Conservation (phyloP, 2,113 vertebrate genomes). For the Chauna torquata region DNA sequence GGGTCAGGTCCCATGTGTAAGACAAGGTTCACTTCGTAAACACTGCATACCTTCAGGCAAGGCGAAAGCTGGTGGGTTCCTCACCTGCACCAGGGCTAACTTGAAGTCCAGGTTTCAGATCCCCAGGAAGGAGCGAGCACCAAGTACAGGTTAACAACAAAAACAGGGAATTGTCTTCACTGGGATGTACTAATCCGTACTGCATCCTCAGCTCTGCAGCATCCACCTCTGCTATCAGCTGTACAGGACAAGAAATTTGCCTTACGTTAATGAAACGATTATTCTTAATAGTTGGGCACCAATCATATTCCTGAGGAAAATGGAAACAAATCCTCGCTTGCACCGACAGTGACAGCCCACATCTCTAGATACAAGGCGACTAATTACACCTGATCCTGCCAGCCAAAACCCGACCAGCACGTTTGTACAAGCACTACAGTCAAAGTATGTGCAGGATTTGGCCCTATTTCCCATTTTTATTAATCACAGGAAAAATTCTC, state of each 20-base stretch:
- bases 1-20: too few relatives aligned
- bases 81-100: neutral
- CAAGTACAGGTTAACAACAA: rapidly evolving
- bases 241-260: neutral
- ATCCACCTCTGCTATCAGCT: neutral
- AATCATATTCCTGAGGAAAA: neutral
- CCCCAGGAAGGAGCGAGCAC: neutral
- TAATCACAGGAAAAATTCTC: constrained; percentile 45
- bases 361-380: neutral
- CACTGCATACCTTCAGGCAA: neutral
- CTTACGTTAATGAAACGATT: neutral
- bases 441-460: constrained; percentile 25
- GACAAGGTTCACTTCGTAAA: too few relatives aligned
- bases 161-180: neutral
- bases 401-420: neutral
- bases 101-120: neutral
- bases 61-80: neutral
- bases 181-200: rapidly evolving
- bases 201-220: rapidly evolving
- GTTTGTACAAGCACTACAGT: neutral
- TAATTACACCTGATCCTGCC: neutral
- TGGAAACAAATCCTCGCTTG: constrained; percentile 41
- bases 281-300: neutral
- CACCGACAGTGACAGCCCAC: neutral
- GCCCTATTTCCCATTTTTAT: constrained; percentile 23